phyloP scores from a whole-genome alignment of 1,140 invertebrate genomes.

The Gonioctena quinquepunctata region DNA sequence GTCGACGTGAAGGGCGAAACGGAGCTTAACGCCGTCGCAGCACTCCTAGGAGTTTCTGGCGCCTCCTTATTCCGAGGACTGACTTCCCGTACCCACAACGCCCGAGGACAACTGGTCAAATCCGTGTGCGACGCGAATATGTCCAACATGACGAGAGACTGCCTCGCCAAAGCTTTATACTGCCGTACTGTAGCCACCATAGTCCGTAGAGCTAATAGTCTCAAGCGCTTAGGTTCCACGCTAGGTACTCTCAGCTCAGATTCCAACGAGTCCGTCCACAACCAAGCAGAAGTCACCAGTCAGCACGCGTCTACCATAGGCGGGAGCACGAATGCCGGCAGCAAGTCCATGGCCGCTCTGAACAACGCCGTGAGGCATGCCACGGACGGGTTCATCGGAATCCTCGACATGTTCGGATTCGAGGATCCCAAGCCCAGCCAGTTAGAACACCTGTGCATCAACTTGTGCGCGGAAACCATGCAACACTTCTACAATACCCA shows the following conservation, averaged over 20 bases:
- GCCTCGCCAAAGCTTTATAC: conserved; percentile 89
- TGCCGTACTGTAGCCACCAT: conserved; percentile 95
- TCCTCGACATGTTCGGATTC: conserved; percentile 95
- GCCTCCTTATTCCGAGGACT: conserved; percentile 78
- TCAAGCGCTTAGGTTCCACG: conserved; percentile 85
- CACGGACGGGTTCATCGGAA: conserved; percentile 94
- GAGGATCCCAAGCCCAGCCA: conserved; percentile 89
- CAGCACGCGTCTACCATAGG: conserved; percentile 83
- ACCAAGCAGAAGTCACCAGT: conserved; percentile 76
- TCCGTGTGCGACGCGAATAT: conserved; percentile 82
- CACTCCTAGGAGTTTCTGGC: conserved; percentile 78
- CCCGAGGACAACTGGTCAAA: conserved; percentile 80
- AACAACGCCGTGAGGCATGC: conserved; percentile 91
- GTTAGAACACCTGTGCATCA: conserved; percentile 92
- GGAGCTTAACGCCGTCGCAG: conserved; percentile 83
- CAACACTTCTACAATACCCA: conserved; percentile 97
- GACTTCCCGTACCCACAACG: conserved; percentile 81
- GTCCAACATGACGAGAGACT: conserved; percentile 85
- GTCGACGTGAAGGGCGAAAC: conserved; percentile 77
- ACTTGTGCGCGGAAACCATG: conserved; percentile 95
- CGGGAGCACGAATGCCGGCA: conserved; percentile 72
- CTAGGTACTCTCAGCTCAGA: conserved; percentile 87
- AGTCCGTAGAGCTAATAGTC: conserved; percentile 86
- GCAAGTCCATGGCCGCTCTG: conserved; percentile 87
- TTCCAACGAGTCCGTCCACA: conserved; percentile 89